phyloP scores from a whole-genome alignment of 1,140 invertebrate species.

The Saccostrea cuccullata region DNA sequence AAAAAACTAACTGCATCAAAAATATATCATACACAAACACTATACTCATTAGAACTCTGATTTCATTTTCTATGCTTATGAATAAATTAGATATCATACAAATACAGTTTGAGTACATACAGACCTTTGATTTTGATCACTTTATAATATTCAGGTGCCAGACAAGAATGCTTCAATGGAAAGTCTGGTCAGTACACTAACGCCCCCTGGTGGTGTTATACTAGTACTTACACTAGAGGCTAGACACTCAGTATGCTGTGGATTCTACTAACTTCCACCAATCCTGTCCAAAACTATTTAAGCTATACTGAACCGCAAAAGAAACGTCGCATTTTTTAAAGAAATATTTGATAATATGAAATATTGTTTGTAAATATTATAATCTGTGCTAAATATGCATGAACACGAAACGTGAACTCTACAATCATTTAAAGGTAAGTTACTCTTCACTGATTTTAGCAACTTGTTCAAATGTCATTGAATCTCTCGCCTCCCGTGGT shows the following conservation, averaged over 20 bases:
- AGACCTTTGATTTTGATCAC: conserved; percentile 1
- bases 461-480: too few relatives aligned
- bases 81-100: neutral
- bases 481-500: too few relatives aligned
- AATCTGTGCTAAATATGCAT: too few relatives aligned
- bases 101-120: neutral
- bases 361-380: too few relatives aligned
- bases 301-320: too few relatives aligned
- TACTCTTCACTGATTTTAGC: too few relatives aligned
- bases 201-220: neutral
- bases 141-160: conserved; percentile 30
- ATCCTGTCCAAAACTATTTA: neutral
- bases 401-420: too few relatives aligned
- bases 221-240: conserved; percentile 30
- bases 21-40: too few relatives aligned
- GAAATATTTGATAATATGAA: too few relatives aligned
- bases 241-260: neutral
- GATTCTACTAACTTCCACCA: neutral
- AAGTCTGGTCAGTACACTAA: conserved; percentile 45
- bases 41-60: neutral
- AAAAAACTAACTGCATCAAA: too few relatives aligned
- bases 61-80: neutral
- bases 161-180: conserved; percentile 45
- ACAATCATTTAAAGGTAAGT: too few relatives aligned
- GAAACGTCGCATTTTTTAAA: too few relatives aligned